Conservation (phyloP, 92 coral and sea anemone genomes). For the Desmophyllum pertusum region DNA sequence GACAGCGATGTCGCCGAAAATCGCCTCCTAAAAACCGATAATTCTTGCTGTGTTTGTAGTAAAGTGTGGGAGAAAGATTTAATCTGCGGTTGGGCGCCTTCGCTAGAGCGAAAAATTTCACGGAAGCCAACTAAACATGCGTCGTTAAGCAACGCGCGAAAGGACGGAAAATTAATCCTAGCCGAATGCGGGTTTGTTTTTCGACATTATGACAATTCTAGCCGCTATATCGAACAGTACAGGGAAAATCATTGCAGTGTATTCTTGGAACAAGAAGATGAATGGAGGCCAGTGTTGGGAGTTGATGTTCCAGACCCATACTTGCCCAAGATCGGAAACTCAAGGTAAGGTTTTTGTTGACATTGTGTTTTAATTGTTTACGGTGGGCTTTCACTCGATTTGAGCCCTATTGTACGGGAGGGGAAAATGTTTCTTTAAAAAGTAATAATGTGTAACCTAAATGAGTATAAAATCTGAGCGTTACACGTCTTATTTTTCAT, state of each 20-base stretch:
- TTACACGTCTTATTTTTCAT: not conserved
- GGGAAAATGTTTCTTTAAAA: not conserved
- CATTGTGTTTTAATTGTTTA: slow-evolving; percentile 55
- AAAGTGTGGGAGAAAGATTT: slow-evolving; percentile 39
- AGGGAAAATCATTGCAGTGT: slow-evolving; percentile 80
- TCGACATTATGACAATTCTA: slow-evolving; percentile 84
- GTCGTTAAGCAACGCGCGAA: slow-evolving; percentile 75
- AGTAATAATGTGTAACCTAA: not conserved
- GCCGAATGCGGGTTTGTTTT: slow-evolving; percentile 75
- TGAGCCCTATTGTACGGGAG: not conserved
- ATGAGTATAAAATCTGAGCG: not conserved
- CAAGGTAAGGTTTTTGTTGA: slow-evolving; percentile 87
- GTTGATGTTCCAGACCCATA: slow-evolving; percentile 86
- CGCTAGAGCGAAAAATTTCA: slow-evolving; percentile 40
- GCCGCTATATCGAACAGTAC: slow-evolving; percentile 86
- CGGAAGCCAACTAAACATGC: slow-evolving; percentile 56
- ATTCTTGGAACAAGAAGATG: slow-evolving; percentile 64
- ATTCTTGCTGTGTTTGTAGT: slow-evolving; percentile 71
- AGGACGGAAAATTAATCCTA: slow-evolving; percentile 41
- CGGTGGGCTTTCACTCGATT: not conserved
- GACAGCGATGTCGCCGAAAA: slow-evolving; percentile 45
- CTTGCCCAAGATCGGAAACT: slow-evolving; percentile 71
- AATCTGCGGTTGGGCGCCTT: slow-evolving; percentile 74
- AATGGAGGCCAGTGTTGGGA: slow-evolving; percentile 73
- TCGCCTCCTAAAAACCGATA: slow-evolving; percentile 39